Conservation (phyloP, 2,888 invertebrate genomes). For the Timandra comae region DNA sequence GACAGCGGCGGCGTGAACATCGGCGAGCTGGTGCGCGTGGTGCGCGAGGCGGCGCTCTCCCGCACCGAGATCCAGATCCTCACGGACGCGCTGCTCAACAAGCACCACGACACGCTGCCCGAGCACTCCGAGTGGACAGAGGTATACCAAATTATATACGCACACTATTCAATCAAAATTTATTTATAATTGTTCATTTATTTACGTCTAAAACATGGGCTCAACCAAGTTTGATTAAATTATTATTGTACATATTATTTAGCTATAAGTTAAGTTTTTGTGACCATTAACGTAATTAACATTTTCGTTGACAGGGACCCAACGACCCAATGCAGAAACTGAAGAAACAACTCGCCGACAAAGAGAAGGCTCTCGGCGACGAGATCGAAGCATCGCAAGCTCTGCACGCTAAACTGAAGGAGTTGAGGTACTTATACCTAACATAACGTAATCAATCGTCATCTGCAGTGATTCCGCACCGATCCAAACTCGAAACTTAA, state of each 20-base stretch:
- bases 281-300: no score
- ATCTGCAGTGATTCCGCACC: no score
- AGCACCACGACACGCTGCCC: slow-evolving; percentile 87
- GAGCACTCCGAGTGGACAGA: slow-evolving; percentile 91
- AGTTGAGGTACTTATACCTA: slow-evolving; percentile 82
- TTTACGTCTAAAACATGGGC: no score
- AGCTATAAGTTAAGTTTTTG: no score
- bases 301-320: no score
- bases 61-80: slow-evolving; percentile 92
- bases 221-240: no score
- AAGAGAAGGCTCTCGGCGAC: slow-evolving; percentile 85
- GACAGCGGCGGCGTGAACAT: slow-evolving; percentile 83
- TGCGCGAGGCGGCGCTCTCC: slow-evolving; percentile 88
- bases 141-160: slow-evolving; percentile 65
- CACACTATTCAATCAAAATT: not conserved
- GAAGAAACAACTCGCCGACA: slow-evolving; percentile 92
- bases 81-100: slow-evolving; percentile 92
- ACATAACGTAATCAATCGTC: no score
- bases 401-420: slow-evolving; percentile 86
- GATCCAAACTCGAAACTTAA: no score
- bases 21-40: slow-evolving; percentile 82
- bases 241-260: no score
- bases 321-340: slow-evolving; percentile 90
- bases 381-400: slow-evolving; percentile 86
- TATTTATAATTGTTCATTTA: slow-evolving; percentile 7